Evolutionary conservation across 2,113 vertebrate genomes (phyloP), one percentile per base, ranked within the genome.

Genomic region (Myrmecophaga tridactyla): DNA sequence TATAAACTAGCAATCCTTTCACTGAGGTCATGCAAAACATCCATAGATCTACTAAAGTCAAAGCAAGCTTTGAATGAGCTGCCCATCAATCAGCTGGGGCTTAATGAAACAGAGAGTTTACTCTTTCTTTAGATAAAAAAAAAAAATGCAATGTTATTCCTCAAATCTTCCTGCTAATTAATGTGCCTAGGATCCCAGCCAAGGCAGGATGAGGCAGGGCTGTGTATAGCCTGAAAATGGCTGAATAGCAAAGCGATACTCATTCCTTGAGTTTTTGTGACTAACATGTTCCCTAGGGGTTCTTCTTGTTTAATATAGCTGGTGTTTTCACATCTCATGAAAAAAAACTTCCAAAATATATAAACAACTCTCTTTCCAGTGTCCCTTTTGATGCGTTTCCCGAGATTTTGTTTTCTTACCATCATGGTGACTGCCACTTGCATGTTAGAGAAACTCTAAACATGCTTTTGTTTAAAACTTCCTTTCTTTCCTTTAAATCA

Each of bases 121-220:
- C n/a, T 81, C 14, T 84, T 92, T 8, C 7, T 34, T 58, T 63
- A 69, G n/a, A n/a, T 8, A 12, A 12, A 39, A 90, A 39, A 23
- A 56, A 48, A 41, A 29, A 89, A 62, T 41, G 31, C 12, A 86
- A 56, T 63, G 1, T 18, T 53, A 18, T 70, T 41, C 51, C 7
- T 62, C 51, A 69, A 60, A 70, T 82, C 86, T 86, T 4, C 29
- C 2, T 90, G 34, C 21, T 63, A 43, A 69, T 17, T 72, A 10
- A 13, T 20, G 13, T 36, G 17, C 6, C 23, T 56, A 75, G 5
- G 58, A 63, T 81, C 12, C 84, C 36, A 92, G 5, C 10, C 36
- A 78, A n/a, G 0, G 7, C 1, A 4, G 4, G 75, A 21, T 10
- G 4, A 90, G 1, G 12, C 36, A 31, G n/a, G 23, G 2, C 13